Percentiles rank a stretch among this genome's conserved stretches.
These are phyloP conservation scores for Atractosteus spatula DNA, from an alignment of 2,113 vertebrate genomes.

Conservation along the genomic window DNA sequence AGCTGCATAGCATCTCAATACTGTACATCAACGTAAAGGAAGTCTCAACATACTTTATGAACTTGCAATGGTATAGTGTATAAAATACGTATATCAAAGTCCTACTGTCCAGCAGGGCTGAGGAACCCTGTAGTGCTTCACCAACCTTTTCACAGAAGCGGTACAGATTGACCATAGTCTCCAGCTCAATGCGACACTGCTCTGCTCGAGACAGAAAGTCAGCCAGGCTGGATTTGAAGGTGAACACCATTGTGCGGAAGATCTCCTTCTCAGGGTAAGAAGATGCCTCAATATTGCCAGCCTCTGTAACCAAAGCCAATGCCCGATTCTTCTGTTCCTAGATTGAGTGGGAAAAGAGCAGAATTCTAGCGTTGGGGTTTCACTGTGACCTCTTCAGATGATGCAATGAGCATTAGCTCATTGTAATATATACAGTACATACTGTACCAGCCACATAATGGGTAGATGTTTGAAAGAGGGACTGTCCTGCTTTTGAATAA, in stretches of 20 bases:
- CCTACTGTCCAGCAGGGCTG: too few species aligned
- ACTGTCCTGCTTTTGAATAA: not conserved
- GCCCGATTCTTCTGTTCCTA: conserved; percentile 73
- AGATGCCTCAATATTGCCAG: conserved; percentile 39
- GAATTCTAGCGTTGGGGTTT: not conserved
- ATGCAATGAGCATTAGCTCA: too few species aligned
- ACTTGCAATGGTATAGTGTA: too few species aligned
- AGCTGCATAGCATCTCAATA: too few species aligned
- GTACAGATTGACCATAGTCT: conserved; percentile 59
- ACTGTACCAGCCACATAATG: too few species aligned
- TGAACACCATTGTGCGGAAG: conserved; percentile 60
- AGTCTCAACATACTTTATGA: too few species aligned
- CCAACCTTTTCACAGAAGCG: conserved; percentile 80
- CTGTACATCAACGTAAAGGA: too few species aligned
- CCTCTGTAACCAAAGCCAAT: conserved; percentile 69
- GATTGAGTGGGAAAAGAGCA: not conserved
- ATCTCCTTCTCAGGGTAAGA: conserved; percentile 56
- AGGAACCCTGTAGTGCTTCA: not conserved
- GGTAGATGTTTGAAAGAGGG: not conserved
- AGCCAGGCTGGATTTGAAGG: conserved; percentile 72
- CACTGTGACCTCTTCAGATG: too few species aligned
- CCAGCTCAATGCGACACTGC: conserved; percentile 65
- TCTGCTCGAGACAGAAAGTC: conserved; percentile 75
- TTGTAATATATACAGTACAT: too few species aligned
- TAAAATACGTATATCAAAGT: too few species aligned